Conservation (phyloP, 2,797 vertebrate genomes). For the Galaxias olidus region DNA sequence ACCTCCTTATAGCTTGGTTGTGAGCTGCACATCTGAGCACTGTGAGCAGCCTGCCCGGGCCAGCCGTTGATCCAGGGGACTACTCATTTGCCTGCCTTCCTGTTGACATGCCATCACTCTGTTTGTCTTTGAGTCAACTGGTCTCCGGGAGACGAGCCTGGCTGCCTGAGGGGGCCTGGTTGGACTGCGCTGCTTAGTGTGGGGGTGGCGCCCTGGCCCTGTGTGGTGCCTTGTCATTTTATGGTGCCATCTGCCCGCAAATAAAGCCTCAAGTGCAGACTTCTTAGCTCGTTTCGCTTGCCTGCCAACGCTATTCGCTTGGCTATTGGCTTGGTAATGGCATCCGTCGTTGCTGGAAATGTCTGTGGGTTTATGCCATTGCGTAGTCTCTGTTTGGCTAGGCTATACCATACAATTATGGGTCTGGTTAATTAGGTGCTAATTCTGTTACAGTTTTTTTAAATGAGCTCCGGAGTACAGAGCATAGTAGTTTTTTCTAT, state of each 20-base stretch:
- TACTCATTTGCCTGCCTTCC: constrained; percentile 54
- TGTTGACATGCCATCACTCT: constrained; percentile 64
- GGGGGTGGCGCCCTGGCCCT: constrained; percentile 36
- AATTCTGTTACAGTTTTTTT: too few relatives aligned
- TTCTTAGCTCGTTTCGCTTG: constrained; percentile 57
- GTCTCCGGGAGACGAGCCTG: constrained; percentile 46
- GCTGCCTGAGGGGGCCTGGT: constrained; percentile 40
- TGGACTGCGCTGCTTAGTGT: constrained; percentile 30
- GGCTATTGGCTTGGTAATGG: constrained; percentile 50
- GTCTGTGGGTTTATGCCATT: constrained; percentile 38
- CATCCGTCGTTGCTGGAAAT: constrained; percentile 53
- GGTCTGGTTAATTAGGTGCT: constrained; percentile 35
- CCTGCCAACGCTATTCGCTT: constrained; percentile 22
- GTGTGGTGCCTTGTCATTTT: constrained; percentile 70
- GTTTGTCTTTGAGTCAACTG: constrained; percentile 59
- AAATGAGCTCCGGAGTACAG: too few relatives aligned
- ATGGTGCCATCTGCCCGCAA: constrained; percentile 72
- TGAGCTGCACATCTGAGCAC: constrained; percentile 45
- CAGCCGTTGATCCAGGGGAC: constrained; percentile 55
- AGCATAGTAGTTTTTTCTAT: too few relatives aligned
- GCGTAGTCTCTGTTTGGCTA: constrained; percentile 50
- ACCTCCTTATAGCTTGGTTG: too few relatives aligned
- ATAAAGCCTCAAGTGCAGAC: constrained; percentile 67
- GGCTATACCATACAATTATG: constrained; percentile 27
- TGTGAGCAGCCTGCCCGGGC: constrained; percentile 50